Base-by-base conservation (phyloP, 2,113 vertebrate species). In the Muscicapa adusta region DNA sequence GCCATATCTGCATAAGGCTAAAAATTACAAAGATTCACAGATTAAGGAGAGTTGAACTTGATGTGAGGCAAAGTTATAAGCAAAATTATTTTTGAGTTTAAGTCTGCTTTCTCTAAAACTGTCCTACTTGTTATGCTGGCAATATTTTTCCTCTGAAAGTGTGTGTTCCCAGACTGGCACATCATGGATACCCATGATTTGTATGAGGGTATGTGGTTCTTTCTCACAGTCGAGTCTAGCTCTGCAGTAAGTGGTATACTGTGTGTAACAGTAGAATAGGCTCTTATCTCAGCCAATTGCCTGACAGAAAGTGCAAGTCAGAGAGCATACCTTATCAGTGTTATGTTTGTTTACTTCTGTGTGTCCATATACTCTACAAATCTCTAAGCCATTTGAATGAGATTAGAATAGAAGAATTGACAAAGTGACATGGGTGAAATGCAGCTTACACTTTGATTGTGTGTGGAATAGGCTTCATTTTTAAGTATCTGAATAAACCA, bases 391-490 rank as follows among this genome's bases (percentile, higher is more conserved):
- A 65, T 85, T 97, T 81, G 61, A 73, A 75, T 89, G 66, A 91
- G 77, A 93, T 87, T 91, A 91, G 83, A 95, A 95, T 31, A 45
- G 76, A 65, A 87, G 84, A 89, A 93, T 85, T 29, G 40, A 92
- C 80, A 85, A 97, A 92, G 50, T 94, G 89, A 81, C 80, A 61
- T 4, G 28, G 33, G 31, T 95, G 88, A 96, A 95, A 94, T 92
- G 91, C 74, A 65, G 68, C 66, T 91, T 75, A n/a, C 48, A 53
- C 43, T 91, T 88, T 81, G 92, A 88, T 25, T 93, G 43, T 89
- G 28, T 74, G 42, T 42, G n/a, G 56, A 91, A 86, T 29, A 89
- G 77, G 25, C 68, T 87, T 86, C 40, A 74, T 86, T 95, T 95
- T 92, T 60, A 93, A 92, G 51, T 58, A 91, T 81, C 68, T 92